Conservation (phyloP, 2,888 invertebrate species). For the Dorcus parallelipipedus region DNA sequence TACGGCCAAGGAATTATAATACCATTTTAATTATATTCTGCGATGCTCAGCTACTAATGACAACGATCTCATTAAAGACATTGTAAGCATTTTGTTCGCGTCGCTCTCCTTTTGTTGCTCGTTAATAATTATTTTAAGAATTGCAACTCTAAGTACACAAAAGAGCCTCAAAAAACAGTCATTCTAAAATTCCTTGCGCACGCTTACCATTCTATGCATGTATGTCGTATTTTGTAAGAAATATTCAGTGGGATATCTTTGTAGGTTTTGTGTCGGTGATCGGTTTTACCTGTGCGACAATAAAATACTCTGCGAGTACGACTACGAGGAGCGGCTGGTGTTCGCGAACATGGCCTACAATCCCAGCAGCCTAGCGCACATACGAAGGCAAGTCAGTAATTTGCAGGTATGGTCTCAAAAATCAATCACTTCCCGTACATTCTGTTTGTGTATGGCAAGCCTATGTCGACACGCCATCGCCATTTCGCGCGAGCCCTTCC, state of each 20-base stretch:
- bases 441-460: background rate
- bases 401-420: conserved; percentile 41
- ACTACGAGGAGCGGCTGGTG: conserved; percentile 87
- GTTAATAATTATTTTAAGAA: too few relatives aligned
- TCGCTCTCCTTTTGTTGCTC: background rate
- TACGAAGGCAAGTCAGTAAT: conserved; percentile 77
- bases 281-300: conserved; percentile 91
- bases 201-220: too few relatives aligned
- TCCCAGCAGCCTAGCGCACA: conserved; percentile 81
- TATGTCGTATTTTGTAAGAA: too few relatives aligned
- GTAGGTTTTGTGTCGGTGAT: conserved; percentile 92
- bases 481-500: too few relatives aligned
- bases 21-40: conserved; percentile 26
- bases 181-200: too few relatives aligned
- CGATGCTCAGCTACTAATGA: conserved; percentile 11
- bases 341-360: conserved; percentile 87
- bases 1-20: conserved; percentile 30
- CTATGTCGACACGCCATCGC: too few relatives aligned
- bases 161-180: too few relatives aligned
- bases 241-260: too few relatives aligned
- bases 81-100: conserved; percentile 5
- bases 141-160: too few relatives aligned
- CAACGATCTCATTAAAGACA: conserved; percentile 11
- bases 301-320: conserved; percentile 91
- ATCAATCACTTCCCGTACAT: background rate